Percentiles rank a stretch among this genome's conserved stretches.
Evolutionary conservation across 2,113 vertebrate genomes (phyloP).

Genomic region (Odocoileus hemionus): DNA sequence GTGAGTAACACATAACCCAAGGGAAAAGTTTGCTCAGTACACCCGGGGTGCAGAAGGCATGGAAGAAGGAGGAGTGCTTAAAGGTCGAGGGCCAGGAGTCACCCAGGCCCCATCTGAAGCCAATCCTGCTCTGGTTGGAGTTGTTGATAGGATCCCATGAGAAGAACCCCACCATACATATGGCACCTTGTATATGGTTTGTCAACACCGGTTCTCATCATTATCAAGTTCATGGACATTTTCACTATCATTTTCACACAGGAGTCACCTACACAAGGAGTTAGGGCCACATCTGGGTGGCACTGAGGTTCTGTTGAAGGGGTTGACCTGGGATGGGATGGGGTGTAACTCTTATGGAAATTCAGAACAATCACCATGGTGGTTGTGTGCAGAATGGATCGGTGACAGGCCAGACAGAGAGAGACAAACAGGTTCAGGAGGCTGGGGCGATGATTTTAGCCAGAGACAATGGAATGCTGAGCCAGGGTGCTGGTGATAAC

Average conservation of each 20-base stretch:
- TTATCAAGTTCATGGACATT: neutral
- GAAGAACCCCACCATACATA: fast-evolving
- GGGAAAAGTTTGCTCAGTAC: neutral
- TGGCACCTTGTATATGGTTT: no score
- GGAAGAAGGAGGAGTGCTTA: neutral
- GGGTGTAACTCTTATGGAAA: neutral
- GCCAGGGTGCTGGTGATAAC: fast-evolving
- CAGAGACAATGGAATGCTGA: neutral
- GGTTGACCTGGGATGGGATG: neutral
- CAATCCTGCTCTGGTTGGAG: neutral
- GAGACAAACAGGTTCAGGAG: neutral
- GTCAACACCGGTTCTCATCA: fast-evolving
- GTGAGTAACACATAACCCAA: fast-evolving
- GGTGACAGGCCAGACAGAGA: neutral
- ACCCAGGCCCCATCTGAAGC: neutral
- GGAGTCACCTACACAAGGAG: neutral
- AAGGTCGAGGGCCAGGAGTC: neutral
- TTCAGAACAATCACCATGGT: no score
- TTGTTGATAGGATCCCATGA: neutral
- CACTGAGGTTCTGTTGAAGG: fast-evolving
- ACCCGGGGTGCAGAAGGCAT: neutral
- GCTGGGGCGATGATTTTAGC: neutral
- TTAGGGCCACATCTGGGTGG: neutral
- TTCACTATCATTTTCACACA: neutral
- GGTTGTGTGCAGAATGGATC: neutral